A percentile compares a stretch with the other conserved stretches of the same genome.
Conservation (phyloP, 30 jellyfish, hydroid and myxozoan genomes). For the Rhopilema esculentum region DNA sequence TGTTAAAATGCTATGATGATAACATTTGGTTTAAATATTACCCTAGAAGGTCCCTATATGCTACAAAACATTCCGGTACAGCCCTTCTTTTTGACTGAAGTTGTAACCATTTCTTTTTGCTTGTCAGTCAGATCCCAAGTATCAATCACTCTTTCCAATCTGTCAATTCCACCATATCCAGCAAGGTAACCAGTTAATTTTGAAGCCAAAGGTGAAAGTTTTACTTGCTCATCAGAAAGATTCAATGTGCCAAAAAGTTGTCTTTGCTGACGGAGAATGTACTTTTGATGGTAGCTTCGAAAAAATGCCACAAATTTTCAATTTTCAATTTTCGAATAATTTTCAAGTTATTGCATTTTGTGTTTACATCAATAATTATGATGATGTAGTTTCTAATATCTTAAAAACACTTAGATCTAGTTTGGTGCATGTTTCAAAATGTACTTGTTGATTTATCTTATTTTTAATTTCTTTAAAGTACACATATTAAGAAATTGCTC, state of each 20-base stretch:
- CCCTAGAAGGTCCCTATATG: constrained; percentile 6
- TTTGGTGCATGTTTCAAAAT: too few species aligned
- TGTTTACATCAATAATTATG: neutral
- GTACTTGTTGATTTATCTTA: too few species aligned
- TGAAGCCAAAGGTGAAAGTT: constrained; percentile 87
- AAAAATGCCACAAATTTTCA: neutral
- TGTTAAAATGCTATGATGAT: neutral
- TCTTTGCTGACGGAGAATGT: constrained; percentile 82
- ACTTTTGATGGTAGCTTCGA: constrained; percentile 91
- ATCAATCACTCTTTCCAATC: constrained; percentile 50
- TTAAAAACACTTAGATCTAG: too few species aligned
- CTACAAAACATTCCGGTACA: constrained; percentile 76
- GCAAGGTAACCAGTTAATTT: constrained; percentile 88
- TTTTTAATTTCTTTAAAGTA: too few species aligned
- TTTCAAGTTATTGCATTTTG: neutral
- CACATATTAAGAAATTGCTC: too few species aligned
- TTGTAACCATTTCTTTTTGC: constrained; percentile 46
- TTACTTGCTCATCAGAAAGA: constrained; percentile 80
- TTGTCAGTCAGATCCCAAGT: constrained; percentile 83
- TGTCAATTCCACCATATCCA: constrained; percentile 83
- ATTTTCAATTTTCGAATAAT: neutral
- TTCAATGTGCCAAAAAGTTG: constrained; percentile 62
- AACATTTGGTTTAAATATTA: too few species aligned
- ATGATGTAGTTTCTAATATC: too few species aligned
- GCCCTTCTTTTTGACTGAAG: constrained; percentile 60